phyloP scores from a whole-genome alignment of 1,140 invertebrate species.

The Eufriesea mexicana region DNA sequence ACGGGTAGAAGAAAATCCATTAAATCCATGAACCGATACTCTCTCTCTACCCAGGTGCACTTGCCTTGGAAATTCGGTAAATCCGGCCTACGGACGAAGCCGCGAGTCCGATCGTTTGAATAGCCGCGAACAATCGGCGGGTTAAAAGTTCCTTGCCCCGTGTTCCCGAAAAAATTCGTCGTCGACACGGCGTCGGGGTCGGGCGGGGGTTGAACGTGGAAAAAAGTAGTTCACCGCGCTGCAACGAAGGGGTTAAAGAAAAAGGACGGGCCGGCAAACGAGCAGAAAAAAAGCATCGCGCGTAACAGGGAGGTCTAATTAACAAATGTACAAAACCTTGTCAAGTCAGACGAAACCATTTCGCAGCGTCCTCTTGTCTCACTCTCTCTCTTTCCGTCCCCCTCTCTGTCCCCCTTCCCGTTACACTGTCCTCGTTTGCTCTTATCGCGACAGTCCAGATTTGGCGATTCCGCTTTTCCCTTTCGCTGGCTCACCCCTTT shows the following conservation, averaged over 20 bases:
- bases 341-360: constrained; percentile 46
- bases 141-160: constrained; percentile 7
- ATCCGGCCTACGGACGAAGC: neutral
- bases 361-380: neutral
- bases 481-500: too few relatives aligned
- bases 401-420: neutral
- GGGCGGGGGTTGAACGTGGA: neutral
- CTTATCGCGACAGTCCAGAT: constrained; percentile 39
- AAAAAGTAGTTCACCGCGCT: constrained; percentile 29
- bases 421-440: neutral
- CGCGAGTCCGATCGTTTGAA: neutral
- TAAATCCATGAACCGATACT: too few relatives aligned
- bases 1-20: too few relatives aligned
- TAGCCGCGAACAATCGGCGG: neutral
- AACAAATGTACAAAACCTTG: constrained; percentile 52
- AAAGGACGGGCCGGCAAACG: constrained; percentile 30
- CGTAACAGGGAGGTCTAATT: constrained; percentile 31
- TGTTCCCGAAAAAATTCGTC: neutral
- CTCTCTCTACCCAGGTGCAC: neutral
- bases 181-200: neutral
- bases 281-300: constrained; percentile 33
- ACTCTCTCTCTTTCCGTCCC: neutral
- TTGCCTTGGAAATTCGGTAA: neutral
- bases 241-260: constrained; percentile 31
- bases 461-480: neutral